Percentiles rank a stretch among this genome's conserved stretches.
Conservation (phyloP, 2,888 invertebrate species). For the Teleogryllus oceanicus region DNA sequence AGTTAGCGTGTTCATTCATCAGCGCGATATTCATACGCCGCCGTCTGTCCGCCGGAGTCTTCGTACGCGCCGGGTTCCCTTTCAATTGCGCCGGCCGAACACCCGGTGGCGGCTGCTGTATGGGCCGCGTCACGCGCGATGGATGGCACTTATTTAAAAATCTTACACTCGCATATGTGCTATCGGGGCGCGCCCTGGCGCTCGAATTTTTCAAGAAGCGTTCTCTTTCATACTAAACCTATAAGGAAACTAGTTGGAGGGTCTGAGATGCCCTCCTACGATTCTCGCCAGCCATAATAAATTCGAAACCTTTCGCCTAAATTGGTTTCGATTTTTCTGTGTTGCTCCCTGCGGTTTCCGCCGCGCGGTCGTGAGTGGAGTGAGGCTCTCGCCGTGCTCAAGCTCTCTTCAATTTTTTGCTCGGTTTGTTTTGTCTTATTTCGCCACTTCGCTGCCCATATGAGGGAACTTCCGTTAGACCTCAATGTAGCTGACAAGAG, state of each 20-base stretch:
- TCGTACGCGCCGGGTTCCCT: too few species aligned
- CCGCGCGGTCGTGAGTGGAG: background rate
- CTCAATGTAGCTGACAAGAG: too few species aligned
- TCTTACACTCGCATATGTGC: background rate
- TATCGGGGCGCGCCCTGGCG: background rate
- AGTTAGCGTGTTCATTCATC: slow-evolving; percentile 7
- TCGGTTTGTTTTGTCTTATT: too few species aligned
- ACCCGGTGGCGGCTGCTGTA: too few species aligned
- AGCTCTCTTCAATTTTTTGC: too few species aligned
- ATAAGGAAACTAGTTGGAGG: background rate
- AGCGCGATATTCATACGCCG: background rate
- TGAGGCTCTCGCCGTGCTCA: too few species aligned
- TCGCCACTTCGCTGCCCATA: too few species aligned
- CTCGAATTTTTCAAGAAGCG: background rate
- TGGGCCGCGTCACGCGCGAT: background rate
- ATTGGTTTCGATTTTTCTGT: slow-evolving; percentile 1
- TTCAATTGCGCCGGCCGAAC: too few species aligned
- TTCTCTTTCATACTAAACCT: background rate
- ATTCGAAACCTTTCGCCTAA: background rate
- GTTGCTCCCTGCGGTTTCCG: background rate
- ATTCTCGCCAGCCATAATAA: background rate
- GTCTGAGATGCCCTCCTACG: background rate
- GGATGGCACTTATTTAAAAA: background rate
- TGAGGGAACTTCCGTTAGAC: too few species aligned
- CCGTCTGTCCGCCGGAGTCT: background rate